These are phyloP conservation scores for Enoplosus armatus DNA, from an alignment of 2,797 vertebrate species.

Conservation along the genomic window DNA sequence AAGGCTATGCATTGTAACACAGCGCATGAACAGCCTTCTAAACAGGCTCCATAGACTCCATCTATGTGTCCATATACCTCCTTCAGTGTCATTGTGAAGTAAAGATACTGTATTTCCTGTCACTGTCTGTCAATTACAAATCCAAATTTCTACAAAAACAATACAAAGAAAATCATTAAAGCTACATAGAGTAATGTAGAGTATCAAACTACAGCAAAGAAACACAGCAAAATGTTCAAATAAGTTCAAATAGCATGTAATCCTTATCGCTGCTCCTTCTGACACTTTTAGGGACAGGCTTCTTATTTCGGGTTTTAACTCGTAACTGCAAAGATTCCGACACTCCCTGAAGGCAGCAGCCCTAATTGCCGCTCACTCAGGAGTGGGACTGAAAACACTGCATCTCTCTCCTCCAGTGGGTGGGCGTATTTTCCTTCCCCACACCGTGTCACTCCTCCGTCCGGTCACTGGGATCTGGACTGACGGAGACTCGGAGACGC, in stretches of 20 bases:
- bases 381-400: background rate
- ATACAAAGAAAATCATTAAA: background rate
- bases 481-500: constrained; percentile 24
- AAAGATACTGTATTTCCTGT: too few relatives aligned
- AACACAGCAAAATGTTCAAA: background rate
- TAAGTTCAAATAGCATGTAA: background rate
- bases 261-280: background rate
- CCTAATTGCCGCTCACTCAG: background rate
- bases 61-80: too few relatives aligned
- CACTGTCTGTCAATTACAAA: background rate
- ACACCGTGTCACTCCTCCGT: constrained; percentile 1
- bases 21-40: too few relatives aligned
- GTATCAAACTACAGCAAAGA: too few relatives aligned
- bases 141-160: background rate
- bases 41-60: too few relatives aligned
- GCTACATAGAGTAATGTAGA: too few relatives aligned
- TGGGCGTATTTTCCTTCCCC: constrained; percentile 52
- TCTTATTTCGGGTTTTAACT: background rate
- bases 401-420: constrained; percentile 48
- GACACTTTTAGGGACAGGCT: background rate
- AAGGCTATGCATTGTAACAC: background rate
- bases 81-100: too few relatives aligned
- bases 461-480: constrained; percentile 37
- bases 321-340: background rate
- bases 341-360: constrained; percentile 37